Evolutionary conservation across 2,888 invertebrate species (phyloP), one percentile per base, ranked within the genome.

Genomic region (Drosophila anceps): DNA sequence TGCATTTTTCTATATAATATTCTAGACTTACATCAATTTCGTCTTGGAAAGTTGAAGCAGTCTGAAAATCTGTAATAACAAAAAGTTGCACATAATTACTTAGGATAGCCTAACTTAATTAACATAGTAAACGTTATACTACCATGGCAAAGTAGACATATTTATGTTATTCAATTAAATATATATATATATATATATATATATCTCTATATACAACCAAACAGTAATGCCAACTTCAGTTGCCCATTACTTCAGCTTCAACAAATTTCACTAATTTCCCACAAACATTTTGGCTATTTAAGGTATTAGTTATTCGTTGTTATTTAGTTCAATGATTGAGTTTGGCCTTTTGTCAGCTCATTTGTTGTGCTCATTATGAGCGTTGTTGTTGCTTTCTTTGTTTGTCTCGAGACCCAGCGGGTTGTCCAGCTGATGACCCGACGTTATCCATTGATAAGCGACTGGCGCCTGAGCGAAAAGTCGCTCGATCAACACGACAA

Each of bases 321-420:
- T 33, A 20, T 13, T 50, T 50, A 4, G 50, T 4, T 33, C 50
- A 50, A 50, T 50, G 39, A 59, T 43, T 51, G 31, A 53, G 37
- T 58, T 58, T 76, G 66, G 54, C 27, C 64, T 71, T 78, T 84
- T 82, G 70, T 81, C 81, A 88, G 79, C 70, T 79, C 79, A 72
- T 82, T 82, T 75, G 46, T 69, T 76, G 69, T 62, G 65, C 51
- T 58, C 66, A 61, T 76, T 66, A 55, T 60, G 43, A 54, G 51
- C 63, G 8, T 4, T 31, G 24, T 66, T 31, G 29, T 57, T 58
- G 54, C 37, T 60, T 51, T 51, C 54, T 10, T 55, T 68, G 9
- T 18, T 7, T 29, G 20, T 60, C 50, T 61, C 48, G 67, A 27
- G 43, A 54, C 75, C 24, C 86, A 71, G 88, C 86, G 76, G 90